Percentiles rank a stretch among this genome's conserved stretches.
phyloP scores from a whole-genome alignment of 2,888 invertebrate genomes.

The Aporophyla lueneburgensis region DNA sequence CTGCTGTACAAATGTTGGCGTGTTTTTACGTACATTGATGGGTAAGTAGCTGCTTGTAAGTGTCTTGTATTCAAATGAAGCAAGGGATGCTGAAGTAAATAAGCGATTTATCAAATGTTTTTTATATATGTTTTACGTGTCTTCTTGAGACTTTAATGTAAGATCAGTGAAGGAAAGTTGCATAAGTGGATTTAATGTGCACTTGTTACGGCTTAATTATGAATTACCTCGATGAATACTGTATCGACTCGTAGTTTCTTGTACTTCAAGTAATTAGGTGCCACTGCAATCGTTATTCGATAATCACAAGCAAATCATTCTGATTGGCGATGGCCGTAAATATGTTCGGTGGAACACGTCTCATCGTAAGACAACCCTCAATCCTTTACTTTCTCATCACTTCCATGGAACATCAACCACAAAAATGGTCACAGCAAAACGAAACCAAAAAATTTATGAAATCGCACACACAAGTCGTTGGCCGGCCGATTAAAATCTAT shows the following conservation, averaged over 20 bases:
- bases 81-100: slow-evolving; percentile 5
- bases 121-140: slow-evolving; percentile 7
- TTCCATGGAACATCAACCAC: slow-evolving; percentile 25
- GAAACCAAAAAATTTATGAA: slow-evolving; percentile 69
- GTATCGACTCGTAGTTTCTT: background rate
- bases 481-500: slow-evolving; percentile 89
- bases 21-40: slow-evolving; percentile 21
- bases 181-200: background rate
- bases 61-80: slow-evolving; percentile 41
- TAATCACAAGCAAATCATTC: background rate
- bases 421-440: slow-evolving; percentile 52
- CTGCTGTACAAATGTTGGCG: slow-evolving; percentile 44
- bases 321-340: background rate
- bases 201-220: background rate
- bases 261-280: background rate
- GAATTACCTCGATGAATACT: background rate
- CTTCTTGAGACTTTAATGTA: slow-evolving; percentile 17
- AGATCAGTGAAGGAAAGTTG: slow-evolving; percentile 12
- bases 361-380: background rate
- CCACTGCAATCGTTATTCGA: background rate
- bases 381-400: slow-evolving; percentile 5
- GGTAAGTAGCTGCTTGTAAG: slow-evolving; percentile 10
- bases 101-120: slow-evolving; percentile 8
- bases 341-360: background rate
- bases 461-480: slow-evolving; percentile 75